A percentile compares a stretch with the other conserved stretches of the same genome.
These are phyloP conservation scores for Aleiodes sp. DNA, from an alignment of 1,140 invertebrate genomes.

Conservation along the genomic window DNA sequence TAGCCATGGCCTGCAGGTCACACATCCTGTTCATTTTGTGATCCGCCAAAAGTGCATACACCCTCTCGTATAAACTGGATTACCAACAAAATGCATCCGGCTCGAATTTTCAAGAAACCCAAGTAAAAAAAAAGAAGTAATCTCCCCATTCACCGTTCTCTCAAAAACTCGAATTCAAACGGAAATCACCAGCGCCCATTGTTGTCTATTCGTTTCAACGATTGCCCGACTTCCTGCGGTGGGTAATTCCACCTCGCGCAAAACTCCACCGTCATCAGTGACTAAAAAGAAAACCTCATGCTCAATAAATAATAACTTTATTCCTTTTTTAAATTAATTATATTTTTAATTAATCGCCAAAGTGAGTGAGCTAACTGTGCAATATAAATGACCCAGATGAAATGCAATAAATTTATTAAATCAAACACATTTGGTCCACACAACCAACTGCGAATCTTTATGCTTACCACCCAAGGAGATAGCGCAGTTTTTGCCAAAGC, in stretches of 20 bases:
- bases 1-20: background rate
- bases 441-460: background rate
- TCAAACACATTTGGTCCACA: constrained; percentile 12
- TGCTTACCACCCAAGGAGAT: constrained; percentile 11
- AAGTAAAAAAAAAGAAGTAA: background rate
- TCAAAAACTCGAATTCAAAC: background rate
- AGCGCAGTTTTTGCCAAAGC: constrained; percentile 1
- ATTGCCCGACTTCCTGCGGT: background rate
- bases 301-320: background rate
- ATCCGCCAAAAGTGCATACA: background rate
- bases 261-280: background rate
- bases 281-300: background rate
- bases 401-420: constrained; percentile 10
- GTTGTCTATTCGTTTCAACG: background rate
- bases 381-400: background rate
- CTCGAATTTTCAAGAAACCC: background rate
- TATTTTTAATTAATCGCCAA: constrained; percentile 12
- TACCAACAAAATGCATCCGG: background rate
- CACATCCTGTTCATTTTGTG: constrained; percentile 4
- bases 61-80: background rate
- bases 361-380: background rate
- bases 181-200: constrained; percentile 3
- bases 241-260: background rate
- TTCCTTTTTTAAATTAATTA: background rate
- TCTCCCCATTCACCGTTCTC: background rate